Evolutionary conservation across 2,797 vertebrate genomes (phyloP), one percentile per base, ranked within the genome.

Genomic region (Amblyopsis hoosieri): DNA sequence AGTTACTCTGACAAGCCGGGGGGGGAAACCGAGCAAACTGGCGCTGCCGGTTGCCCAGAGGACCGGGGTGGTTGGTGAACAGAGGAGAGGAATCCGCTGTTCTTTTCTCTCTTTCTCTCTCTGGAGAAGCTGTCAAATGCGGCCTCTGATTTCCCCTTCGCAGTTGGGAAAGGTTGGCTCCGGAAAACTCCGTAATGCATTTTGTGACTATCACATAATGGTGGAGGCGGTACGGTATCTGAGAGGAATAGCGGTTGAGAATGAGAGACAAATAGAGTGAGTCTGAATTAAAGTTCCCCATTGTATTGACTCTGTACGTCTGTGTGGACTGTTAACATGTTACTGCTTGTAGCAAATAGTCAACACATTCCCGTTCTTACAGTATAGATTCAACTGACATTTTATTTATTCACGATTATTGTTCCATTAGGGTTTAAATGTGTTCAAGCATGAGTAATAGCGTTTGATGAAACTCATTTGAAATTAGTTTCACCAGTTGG

Each of bases 201-300:
- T 82, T 78, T 67, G 71, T 71, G 72, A 79, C 76, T 73, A 82
- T 82, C 76, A 81, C 79, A 80, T 78, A 76, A 82, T 76, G 69
- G 72, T 65, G 62, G 54, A 64, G 62, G 42, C 10, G n/a, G 14
- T 42, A 42, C 8, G 8, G 37, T 8, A 42, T 42, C 37, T 29
- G 23, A 42, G 37, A 42, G 37, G 37, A 42, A 9, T 7, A 42
- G 8, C 37, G 9, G 8, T 42, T 42, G 37, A 42, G 37, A 42
- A 42, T 8, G 37, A 37, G 57, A 57, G 61, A 59, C 12, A 11
- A 57, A 60, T 60, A 31, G 15, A 19, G 17, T 31, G 51, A 42
- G 47, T 3, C 31, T 42, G 13, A 62, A 54, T 51, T n/a, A 29
- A 29, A 60, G 15, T 15, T 61, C 51, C 56, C 15, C 9, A 33